Conservation (phyloP, 2,888 invertebrate species). For the Ethmia dodecea region DNA sequence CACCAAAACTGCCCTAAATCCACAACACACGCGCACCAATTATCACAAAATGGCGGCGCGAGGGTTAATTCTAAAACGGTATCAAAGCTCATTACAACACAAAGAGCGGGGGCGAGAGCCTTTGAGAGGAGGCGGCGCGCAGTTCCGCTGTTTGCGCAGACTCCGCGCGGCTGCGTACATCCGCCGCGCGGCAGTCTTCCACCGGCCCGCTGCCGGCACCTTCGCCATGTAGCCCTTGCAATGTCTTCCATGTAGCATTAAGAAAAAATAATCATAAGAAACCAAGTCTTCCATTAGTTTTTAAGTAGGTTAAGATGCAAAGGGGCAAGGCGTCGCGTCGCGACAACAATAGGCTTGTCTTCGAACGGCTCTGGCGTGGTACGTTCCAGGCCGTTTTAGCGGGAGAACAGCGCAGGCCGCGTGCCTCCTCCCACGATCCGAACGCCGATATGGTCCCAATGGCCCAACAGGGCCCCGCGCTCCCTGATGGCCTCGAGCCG, state of each 20-base stretch:
- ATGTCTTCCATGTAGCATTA: conserved; percentile 65
- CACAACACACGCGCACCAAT: too few species aligned
- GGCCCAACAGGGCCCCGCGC: conserved; percentile 36
- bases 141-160: conserved; percentile 68
- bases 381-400: conserved; percentile 75
- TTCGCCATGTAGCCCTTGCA: conserved; percentile 54
- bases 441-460: conserved; percentile 25
- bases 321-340: conserved; percentile 67
- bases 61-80: too few species aligned
- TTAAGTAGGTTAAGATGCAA: conserved; percentile 59
- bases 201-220: conserved; percentile 66
- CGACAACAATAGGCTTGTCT: conserved; percentile 80
- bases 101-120: conserved; percentile 30
- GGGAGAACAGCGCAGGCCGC: conserved; percentile 54
- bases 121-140: conserved; percentile 38
- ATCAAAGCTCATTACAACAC: conserved; percentile 12
- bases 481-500: conserved; percentile 66
- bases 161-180: conserved; percentile 53
- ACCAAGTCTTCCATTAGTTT: conserved; percentile 74
- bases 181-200: conserved; percentile 23
- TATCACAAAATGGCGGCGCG: too few species aligned
- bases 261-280: conserved; percentile 52
- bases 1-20: too few species aligned
- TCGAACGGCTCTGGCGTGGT: conserved; percentile 85
- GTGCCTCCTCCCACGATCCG: conserved; percentile 56